Evolutionary conservation across 2,888 invertebrate species (phyloP).

Genomic region (Chouioia cunea): DNA sequence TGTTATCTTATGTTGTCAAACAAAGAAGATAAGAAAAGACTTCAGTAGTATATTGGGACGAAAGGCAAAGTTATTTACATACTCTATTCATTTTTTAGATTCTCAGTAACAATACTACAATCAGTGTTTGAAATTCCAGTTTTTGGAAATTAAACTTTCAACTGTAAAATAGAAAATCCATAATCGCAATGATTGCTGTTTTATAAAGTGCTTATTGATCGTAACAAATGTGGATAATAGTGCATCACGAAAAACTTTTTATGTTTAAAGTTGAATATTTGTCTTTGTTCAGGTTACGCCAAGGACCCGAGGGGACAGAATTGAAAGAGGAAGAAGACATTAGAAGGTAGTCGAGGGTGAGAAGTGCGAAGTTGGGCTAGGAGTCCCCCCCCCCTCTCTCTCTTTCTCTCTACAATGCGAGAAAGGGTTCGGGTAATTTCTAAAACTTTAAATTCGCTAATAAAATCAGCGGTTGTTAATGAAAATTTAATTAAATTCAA

Average conservation of each 20-base stretch:
- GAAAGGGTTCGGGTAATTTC: conserved; percentile 26
- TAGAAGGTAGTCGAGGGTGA: conserved; percentile 31
- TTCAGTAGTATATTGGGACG: too few relatives aligned
- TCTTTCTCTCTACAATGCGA: background rate
- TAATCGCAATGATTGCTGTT: background rate
- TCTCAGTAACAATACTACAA: too few relatives aligned
- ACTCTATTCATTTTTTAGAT: too few relatives aligned
- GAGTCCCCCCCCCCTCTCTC: conserved; percentile 3
- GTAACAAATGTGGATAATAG: too few relatives aligned
- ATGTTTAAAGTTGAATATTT: conserved; percentile 24
- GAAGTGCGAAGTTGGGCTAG: conserved; percentile 25
- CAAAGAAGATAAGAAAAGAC: too few relatives aligned
- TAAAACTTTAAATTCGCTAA: conserved; percentile 44
- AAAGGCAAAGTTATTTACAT: too few relatives aligned
- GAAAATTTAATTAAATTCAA: conserved; percentile 46
- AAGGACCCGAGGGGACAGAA: conserved; percentile 11
- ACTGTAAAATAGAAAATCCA: too few relatives aligned
- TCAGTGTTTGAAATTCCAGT: too few relatives aligned
- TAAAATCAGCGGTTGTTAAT: conserved; percentile 44
- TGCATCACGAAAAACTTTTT: conserved; percentile 9
- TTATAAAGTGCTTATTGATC: background rate
- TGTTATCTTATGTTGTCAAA: too few relatives aligned
- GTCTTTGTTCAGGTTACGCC: conserved; percentile 5
- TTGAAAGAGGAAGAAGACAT: conserved; percentile 31
- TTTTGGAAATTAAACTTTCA: too few relatives aligned